Conservation (phyloP, 2,888 invertebrate genomes). For the Ceraclea dissimilis region DNA sequence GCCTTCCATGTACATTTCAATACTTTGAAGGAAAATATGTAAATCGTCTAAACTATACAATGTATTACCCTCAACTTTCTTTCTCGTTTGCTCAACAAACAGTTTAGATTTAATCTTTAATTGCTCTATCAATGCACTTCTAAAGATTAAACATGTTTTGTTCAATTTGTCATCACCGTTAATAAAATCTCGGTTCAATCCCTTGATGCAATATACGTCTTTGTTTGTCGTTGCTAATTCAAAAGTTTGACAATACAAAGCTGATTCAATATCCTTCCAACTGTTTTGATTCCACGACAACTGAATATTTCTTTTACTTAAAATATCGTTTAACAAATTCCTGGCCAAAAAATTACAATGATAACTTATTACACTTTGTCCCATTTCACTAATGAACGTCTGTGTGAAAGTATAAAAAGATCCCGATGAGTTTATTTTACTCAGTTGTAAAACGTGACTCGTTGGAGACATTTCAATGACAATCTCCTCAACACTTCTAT, state of each 20-base stretch:
- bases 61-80: neutral
- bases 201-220: neutral
- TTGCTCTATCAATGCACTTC: neutral
- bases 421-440: neutral
- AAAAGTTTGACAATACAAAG: neutral
- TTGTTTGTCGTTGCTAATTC: neutral
- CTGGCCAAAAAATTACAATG: neutral
- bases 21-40: neutral
- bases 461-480: neutral
- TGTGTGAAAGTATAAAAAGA: neutral
- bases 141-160: neutral
- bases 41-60: neutral
- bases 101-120: neutral
- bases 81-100: neutral
- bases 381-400: neutral
- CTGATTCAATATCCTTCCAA: neutral
- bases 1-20: neutral
- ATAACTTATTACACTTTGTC: neutral
- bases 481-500: neutral
- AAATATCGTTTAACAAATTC: neutral
- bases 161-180: neutral
- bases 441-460: neutral
- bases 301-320: neutral
- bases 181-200: neutral
- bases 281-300: neutral